A percentile compares a stretch with the other conserved stretches of the same genome.
Evolutionary conservation across 2,113 vertebrate genomes (phyloP).

Genomic region (Podarcis cretensis): DNA sequence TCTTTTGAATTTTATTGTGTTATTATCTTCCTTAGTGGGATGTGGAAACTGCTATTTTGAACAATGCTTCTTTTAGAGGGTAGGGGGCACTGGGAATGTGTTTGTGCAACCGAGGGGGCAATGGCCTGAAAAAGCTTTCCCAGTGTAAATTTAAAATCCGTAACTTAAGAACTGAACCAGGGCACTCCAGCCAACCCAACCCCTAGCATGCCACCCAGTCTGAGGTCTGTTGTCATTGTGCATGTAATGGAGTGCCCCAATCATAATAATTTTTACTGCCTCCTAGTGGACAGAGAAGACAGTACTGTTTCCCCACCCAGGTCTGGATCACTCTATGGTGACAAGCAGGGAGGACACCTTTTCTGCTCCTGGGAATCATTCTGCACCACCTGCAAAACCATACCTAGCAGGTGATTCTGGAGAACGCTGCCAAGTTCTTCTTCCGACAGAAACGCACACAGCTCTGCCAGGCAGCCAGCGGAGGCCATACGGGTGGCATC

Average conservation of each 20-base stretch:
- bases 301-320: not conserved
- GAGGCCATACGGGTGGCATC: conserved; percentile 95
- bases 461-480: conserved; percentile 92
- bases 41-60: no score
- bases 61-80: no score
- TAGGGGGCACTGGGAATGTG: no score
- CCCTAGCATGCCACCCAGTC: not conserved
- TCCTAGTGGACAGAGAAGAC: not conserved
- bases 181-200: not conserved
- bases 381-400: conserved; percentile 3
- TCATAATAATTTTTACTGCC: not conserved
- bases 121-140: no score
- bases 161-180: not conserved
- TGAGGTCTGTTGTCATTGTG: not conserved
- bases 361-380: not conserved
- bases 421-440: conserved; percentile 89
- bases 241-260: not conserved
- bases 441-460: conserved; percentile 93
- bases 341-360: not conserved
- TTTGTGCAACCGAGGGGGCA: no score
- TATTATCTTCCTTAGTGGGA: no score
- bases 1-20: no score
- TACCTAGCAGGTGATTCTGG: conserved; percentile 91
- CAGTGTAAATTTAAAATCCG: no score
- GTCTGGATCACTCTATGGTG: not conserved